A percentile compares a stretch with the other conserved stretches of the same genome.
Conservation (phyloP, 2,113 vertebrate species). For the Chunga burmeisteri region DNA sequence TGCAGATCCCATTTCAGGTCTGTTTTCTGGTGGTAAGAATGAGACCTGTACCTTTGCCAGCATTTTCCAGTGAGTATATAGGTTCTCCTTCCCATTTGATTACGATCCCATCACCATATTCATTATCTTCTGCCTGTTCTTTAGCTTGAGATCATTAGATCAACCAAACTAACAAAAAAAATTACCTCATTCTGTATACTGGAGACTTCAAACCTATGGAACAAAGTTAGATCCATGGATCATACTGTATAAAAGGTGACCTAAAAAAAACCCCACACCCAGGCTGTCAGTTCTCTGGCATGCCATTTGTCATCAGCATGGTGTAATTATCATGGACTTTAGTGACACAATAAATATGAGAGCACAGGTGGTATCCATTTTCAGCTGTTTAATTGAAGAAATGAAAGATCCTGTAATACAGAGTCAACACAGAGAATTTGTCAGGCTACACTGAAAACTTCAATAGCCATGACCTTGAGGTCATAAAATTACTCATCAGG, state of each 20-base stretch:
- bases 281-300: conserved; percentile 6
- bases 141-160: not conserved
- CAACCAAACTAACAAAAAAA: not conserved
- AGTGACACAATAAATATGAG: conserved; percentile 53
- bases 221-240: not conserved
- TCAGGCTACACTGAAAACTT: conserved; percentile 46
- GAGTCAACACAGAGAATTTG: conserved; percentile 52
- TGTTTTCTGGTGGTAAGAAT: not conserved
- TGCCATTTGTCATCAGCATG: conserved; percentile 49
- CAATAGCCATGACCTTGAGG: conserved; percentile 36
- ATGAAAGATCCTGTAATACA: conserved; percentile 63
- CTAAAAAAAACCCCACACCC: not conserved
- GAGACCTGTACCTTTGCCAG: not conserved
- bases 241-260: not conserved
- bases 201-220: not conserved
- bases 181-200: not conserved
- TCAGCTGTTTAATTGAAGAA: conserved; percentile 68
- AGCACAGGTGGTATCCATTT: conserved; percentile 68
- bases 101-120: not conserved
- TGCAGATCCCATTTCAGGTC: not conserved
- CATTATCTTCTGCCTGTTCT: not conserved
- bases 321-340: conserved; percentile 61
- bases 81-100: not conserved
- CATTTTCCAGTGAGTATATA: not conserved
- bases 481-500: conserved; percentile 54